These are phyloP conservation scores for Lophotis ruficrista DNA, from an alignment of 2,113 vertebrate species.

Conservation along the genomic window DNA sequence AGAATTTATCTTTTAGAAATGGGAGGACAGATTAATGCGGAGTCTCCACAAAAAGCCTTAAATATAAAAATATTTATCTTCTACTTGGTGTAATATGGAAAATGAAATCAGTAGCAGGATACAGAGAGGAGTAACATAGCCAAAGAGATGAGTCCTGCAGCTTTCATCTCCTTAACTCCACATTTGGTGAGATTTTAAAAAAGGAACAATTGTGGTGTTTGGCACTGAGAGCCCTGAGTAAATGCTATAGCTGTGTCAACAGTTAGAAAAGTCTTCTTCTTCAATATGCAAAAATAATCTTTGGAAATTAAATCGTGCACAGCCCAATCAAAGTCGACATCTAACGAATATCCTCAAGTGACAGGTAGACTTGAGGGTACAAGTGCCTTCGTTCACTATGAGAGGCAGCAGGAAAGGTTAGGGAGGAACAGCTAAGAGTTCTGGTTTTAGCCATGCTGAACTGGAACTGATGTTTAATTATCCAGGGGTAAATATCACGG, in stretches of 20 bases:
- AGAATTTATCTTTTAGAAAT: neutral
- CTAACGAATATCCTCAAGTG: neutral
- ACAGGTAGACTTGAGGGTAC: neutral
- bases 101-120: neutral
- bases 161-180: neutral
- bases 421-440: neutral
- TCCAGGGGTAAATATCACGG: constrained; percentile 1
- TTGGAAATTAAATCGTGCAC: neutral
- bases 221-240: neutral
- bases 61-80: neutral
- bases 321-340: neutral
- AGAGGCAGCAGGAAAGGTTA: neutral
- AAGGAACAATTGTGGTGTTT: neutral
- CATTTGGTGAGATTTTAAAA: neutral
- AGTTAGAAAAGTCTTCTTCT: neutral
- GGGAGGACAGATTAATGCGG: neutral
- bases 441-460: neutral
- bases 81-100: neutral
- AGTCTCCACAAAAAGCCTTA: neutral
- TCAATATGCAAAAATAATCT: constrained; percentile 2
- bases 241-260: neutral
- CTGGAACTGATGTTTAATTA: constrained; percentile 27
- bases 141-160: neutral
- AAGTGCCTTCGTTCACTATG: neutral
- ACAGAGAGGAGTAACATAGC: neutral